Evolutionary conservation across 2,888 invertebrate species (phyloP).

Genomic region (Choristoneura rosaceana): DNA sequence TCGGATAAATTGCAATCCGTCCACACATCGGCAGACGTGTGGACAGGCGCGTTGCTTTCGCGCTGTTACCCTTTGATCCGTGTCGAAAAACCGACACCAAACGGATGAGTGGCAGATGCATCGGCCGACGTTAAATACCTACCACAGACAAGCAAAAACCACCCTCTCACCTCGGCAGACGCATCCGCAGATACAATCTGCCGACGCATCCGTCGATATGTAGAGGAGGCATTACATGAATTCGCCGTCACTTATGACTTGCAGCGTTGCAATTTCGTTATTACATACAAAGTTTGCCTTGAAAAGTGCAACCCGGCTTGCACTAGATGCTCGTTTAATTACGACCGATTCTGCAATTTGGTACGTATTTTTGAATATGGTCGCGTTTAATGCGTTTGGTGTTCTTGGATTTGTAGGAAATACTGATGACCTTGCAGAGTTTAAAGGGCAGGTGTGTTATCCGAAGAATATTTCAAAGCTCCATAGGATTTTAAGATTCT

Average conservation of each 20-base stretch:
- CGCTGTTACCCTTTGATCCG: too few relatives aligned
- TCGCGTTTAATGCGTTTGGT: conserved; percentile 16
- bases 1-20: too few relatives aligned
- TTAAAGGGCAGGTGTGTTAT: not conserved
- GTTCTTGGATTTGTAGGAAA: conserved; percentile 29
- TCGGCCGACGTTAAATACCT: too few relatives aligned
- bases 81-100: too few relatives aligned
- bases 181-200: too few relatives aligned
- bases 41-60: too few relatives aligned
- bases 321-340: conserved; percentile 42
- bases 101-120: too few relatives aligned
- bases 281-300: conserved; percentile 43
- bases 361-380: conserved; percentile 23
- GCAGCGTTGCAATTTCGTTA: conserved; percentile 16
- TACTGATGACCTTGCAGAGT: not conserved
- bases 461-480: not conserved
- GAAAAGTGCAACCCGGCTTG: conserved; percentile 39
- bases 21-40: too few relatives aligned
- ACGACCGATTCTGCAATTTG: conserved; percentile 40
- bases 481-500: not conserved
- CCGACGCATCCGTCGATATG: too few relatives aligned
- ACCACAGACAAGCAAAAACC: too few relatives aligned
- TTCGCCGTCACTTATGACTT: conserved; percentile 3
- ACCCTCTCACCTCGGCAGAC: too few relatives aligned
- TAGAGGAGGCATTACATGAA: too few relatives aligned